Base-by-base conservation (phyloP, 1,140 invertebrate species). In the Orchesella cincta region DNA sequence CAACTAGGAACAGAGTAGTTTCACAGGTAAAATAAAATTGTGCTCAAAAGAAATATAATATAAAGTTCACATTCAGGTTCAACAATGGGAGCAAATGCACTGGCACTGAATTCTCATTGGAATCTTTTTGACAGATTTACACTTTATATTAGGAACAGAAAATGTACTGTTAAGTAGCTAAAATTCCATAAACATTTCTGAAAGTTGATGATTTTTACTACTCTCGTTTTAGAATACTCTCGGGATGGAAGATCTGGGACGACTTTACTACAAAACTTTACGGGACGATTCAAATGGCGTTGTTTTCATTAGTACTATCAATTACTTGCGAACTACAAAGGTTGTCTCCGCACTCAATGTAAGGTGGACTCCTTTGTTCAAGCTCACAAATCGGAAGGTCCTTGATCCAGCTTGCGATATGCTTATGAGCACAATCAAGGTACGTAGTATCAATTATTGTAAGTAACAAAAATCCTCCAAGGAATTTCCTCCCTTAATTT, bases 191-290 rank as follows among this genome's bases (percentile, higher is more conserved):
- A n/a, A n/a, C n/a, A n/a, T n/a, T n/a, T n/a, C n/a, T n/a, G n/a
- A n/a, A n/a, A n/a, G n/a, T n/a, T n/a, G n/a, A n/a, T n/a, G n/a
- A n/a, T n/a, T n/a, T n/a, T n/a, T n/a, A n/a, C n/a, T n/a, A n/a
- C n/a, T n/a, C n/a, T n/a, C n/a, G n/a, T n/a, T n/a, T 34, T 83
- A 92, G 89, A 88, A 91, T 67, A 93, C 94, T 0, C 87, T 98
- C 0, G 93, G 94, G 79, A 90, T 96, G 73, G 93, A 95, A 83
- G 95, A 98, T 85, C 87, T 98, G 75, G 94, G 97, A 18, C 94
- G 97, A 85, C 88, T 99, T 31, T 97, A 95, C 86, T 92, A 97
- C 84, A 93, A 94, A 82, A 94, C 95, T 0, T 86, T 98, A 46
- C 89, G 91, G 79, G 95, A 97, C 85, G 88, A 90, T 1, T 92